Evolutionary conservation across 2,113 vertebrate species (phyloP).

Genomic region (Phycodurus eques): DNA sequence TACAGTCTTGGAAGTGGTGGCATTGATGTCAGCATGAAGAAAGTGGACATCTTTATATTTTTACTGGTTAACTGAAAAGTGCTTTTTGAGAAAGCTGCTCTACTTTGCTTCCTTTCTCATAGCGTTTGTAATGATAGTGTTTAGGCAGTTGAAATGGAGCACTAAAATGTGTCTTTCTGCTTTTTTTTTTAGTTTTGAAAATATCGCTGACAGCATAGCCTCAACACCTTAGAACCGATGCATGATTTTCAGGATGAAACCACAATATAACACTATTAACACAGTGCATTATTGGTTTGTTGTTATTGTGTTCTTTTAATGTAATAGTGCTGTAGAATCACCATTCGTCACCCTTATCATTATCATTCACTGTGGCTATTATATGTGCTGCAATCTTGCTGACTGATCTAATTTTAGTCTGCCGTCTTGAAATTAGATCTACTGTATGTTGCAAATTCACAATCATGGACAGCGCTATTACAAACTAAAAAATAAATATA

Average conservation of each 20-base stretch:
- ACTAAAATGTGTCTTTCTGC: neutral
- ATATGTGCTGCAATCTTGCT: neutral
- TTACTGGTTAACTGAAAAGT: neutral
- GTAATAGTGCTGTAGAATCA: neutral
- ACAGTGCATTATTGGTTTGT: neutral
- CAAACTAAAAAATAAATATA: no score
- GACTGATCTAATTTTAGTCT: neutral
- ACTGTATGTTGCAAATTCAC: neutral
- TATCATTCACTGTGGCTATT: neutral
- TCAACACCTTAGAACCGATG: no score
- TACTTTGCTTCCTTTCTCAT: conserved; percentile 2
- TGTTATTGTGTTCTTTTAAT: neutral
- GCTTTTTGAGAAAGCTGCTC: neutral
- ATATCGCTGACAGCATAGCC: neutral
- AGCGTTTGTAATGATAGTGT: conserved; percentile 36
- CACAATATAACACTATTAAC: neutral
- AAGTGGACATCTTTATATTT: neutral
- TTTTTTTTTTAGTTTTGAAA: neutral
- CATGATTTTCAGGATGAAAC: neutral
- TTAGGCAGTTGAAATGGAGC: conserved; percentile 16
- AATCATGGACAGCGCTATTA: neutral
- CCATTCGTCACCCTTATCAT: neutral
- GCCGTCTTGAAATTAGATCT: neutral
- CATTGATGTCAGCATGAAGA: neutral
- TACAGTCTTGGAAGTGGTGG: neutral